phyloP scores from a whole-genome alignment of 2,797 vertebrate genomes.

The Buceros bicornis region DNA sequence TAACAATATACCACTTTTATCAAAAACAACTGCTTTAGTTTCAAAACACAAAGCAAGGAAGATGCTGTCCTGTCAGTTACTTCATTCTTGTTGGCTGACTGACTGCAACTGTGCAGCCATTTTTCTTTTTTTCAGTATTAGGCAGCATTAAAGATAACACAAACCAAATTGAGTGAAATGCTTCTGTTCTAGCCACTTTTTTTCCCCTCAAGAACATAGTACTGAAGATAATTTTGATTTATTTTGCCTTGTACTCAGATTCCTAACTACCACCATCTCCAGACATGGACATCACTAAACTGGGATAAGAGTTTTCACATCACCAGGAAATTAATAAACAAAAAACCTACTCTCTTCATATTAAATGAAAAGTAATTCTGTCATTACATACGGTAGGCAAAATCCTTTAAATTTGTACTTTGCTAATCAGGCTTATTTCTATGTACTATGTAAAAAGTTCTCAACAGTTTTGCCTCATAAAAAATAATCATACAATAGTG shows the following conservation, averaged over 20 bases:
- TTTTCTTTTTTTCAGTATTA: neutral
- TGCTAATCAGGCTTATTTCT: neutral
- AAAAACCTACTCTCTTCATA: neutral
- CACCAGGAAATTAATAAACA: neutral
- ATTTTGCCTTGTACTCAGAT: neutral
- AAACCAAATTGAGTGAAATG: neutral
- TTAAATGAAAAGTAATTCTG: neutral
- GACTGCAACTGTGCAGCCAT: neutral
- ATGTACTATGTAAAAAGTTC: neutral
- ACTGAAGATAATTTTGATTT: neutral
- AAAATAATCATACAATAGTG: neutral
- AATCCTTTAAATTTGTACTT: neutral
- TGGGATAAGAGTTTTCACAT: neutral
- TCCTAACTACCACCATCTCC: neutral
- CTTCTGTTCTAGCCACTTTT: neutral
- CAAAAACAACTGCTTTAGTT: constrained; percentile 5
- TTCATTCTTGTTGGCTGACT: neutral
- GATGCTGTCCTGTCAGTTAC: neutral
- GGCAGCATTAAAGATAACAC: neutral
- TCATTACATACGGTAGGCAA: neutral
- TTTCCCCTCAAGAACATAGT: neutral
- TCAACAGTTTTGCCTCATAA: neutral
- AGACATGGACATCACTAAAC: neutral
- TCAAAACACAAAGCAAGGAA: constrained; percentile 26
- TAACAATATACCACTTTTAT: neutral